Percentiles rank a stretch among this genome's conserved stretches.
Conservation (phyloP, 2,797 vertebrate genomes). For the Eremophila alpestris region DNA sequence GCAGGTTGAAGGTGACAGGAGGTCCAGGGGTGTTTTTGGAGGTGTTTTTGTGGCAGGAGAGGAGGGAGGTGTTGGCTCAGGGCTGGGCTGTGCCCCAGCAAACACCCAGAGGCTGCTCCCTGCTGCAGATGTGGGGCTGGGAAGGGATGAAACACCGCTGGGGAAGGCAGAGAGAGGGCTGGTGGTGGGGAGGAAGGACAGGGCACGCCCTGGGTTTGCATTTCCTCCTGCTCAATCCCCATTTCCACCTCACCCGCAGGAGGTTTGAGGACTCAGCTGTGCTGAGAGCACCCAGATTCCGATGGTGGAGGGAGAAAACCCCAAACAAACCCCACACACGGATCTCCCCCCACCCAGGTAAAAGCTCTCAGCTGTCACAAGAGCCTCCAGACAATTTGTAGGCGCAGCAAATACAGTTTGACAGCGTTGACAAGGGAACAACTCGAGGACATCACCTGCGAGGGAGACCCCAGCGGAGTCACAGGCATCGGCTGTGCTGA, state of each 20-base stretch:
- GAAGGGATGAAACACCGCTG: not conserved
- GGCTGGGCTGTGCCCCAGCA: not conserved
- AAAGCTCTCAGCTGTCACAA: not conserved
- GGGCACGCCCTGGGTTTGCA: not conserved
- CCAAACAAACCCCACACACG: not conserved
- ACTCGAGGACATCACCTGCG: not conserved
- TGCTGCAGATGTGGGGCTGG: not conserved
- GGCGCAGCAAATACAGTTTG: not conserved
- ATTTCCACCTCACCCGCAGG: accelerated
- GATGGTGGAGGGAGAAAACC: not conserved
- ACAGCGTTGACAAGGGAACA: not conserved
- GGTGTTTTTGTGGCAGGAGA: not conserved
- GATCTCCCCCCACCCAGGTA: not conserved
- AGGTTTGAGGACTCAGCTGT: not conserved
- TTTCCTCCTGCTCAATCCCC: not conserved
- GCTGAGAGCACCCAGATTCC: accelerated
- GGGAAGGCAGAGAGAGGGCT: not conserved
- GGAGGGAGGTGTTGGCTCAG: not conserved
- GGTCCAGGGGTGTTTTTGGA: too few relatives aligned
- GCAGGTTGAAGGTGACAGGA: too few relatives aligned
- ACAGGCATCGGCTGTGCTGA: not conserved
- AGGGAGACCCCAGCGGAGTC: not conserved
- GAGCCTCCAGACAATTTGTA: not conserved
- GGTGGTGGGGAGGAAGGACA: not conserved
- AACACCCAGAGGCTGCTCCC: not conserved